These are phyloP conservation scores for Sarcophaga variegata DNA, from an alignment of 2,888 invertebrate genomes.

Conservation along the genomic window DNA sequence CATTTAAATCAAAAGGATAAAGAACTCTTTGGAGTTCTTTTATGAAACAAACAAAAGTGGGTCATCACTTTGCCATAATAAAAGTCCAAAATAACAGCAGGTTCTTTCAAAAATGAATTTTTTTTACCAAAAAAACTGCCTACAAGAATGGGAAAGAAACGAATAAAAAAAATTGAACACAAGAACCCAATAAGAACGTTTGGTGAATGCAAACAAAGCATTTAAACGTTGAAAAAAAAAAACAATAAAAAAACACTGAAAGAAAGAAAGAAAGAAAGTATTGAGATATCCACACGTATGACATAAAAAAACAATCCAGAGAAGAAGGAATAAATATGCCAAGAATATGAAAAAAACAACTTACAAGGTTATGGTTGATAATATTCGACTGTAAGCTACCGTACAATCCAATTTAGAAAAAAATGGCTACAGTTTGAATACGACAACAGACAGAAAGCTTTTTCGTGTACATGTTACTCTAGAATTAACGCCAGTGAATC, in stretches of 20 bases:
- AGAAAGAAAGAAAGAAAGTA: conserved; percentile 28
- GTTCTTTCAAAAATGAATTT: too few species aligned
- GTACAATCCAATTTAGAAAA: too few species aligned
- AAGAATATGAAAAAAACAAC: conserved; percentile 19
- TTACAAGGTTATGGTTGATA: conserved; percentile 31
- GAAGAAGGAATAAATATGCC: conserved; percentile 29
- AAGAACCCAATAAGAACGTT: background rate
- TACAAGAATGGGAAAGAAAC: too few species aligned
- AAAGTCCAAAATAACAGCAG: background rate
- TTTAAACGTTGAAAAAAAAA: conserved; percentile 44
- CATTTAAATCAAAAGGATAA: conserved; percentile 51
- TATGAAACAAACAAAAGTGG: conserved; percentile 33
- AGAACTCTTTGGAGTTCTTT: conserved; percentile 16
- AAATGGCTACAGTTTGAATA: too few species aligned
- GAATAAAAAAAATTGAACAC: background rate
- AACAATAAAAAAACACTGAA: background rate
- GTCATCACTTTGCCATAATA: conserved; percentile 40
- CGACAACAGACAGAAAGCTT: too few species aligned
- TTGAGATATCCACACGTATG: too few species aligned
- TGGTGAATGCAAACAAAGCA: conserved; percentile 55
- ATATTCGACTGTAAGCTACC: conserved; percentile 8
- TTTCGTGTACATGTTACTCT: too few species aligned
- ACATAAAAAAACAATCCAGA: background rate
- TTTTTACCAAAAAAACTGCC: too few species aligned
- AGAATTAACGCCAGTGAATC: too few species aligned